phyloP scores from a whole-genome alignment of 2,888 invertebrate genomes.

The Amphipyra tragopoginis region DNA sequence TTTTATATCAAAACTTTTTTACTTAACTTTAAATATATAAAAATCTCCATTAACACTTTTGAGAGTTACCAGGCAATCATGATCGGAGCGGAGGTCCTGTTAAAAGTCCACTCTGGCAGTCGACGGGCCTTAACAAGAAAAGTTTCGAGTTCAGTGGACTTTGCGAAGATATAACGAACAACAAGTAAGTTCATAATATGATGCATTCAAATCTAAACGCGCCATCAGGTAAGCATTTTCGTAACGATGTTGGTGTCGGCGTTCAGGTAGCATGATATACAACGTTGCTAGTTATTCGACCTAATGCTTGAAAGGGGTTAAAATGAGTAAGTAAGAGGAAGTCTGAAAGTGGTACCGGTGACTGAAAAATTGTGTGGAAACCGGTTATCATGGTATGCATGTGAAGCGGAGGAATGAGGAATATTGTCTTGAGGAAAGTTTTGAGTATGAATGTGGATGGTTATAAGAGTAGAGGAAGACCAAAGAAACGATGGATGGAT shows the following conservation, averaged over 20 bases:
- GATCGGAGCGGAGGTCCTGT: constrained; percentile 51
- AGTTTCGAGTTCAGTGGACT: constrained; percentile 59
- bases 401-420: too few species aligned
- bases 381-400: too few species aligned
- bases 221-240: not conserved
- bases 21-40: constrained; percentile 33
- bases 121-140: constrained; percentile 66
- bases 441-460: too few species aligned
- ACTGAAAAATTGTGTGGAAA: too few species aligned
- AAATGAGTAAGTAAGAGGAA: too few species aligned
- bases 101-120: constrained; percentile 60
- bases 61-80: constrained; percentile 58
- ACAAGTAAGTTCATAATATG: constrained; percentile 32
- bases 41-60: constrained; percentile 49
- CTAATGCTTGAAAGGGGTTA: too few species aligned
- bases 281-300: too few species aligned
- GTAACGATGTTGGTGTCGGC: not conserved
- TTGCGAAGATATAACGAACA: constrained; percentile 43
- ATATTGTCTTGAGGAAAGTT: too few species aligned
- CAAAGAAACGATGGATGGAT: too few species aligned
- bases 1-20: constrained; percentile 39
- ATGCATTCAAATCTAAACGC: constrained; percentile 32
- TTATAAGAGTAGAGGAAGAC: too few species aligned
- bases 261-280: too few species aligned
- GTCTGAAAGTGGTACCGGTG: too few species aligned